Evolutionary conservation across 2,113 vertebrate species (phyloP).

Genomic region (Nothobranchius furzeri): DNA sequence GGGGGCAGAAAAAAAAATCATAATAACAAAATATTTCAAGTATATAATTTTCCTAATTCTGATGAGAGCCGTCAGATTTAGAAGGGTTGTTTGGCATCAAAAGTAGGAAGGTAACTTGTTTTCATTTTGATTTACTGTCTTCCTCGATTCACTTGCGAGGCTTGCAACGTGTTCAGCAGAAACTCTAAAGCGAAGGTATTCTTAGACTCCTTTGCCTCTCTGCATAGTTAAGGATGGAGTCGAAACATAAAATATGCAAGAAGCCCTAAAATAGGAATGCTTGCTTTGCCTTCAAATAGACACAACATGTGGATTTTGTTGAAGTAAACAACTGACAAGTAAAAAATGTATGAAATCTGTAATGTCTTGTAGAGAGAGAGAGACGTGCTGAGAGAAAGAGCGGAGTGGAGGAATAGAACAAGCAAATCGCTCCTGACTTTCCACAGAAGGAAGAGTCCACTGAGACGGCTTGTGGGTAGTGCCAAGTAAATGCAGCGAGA

Average conservation of each 20-base stretch:
- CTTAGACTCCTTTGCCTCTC: constrained; percentile 62
- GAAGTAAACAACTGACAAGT: constrained; percentile 59
- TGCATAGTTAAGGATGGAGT: constrained; percentile 52
- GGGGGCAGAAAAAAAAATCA: too few relatives aligned
- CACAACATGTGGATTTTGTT: constrained; percentile 35
- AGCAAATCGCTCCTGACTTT: constrained; percentile 36
- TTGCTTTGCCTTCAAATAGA: constrained; percentile 50
- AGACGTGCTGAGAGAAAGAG: constrained; percentile 7
- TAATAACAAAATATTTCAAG: too few relatives aligned
- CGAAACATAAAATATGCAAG: constrained; percentile 65
- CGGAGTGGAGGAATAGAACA: neutral
- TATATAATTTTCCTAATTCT: too few relatives aligned
- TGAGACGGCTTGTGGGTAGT: constrained; percentile 21
- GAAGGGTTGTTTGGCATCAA: constrained; percentile 17
- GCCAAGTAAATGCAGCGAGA: constrained; percentile 33
- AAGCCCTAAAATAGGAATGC: constrained; percentile 60
- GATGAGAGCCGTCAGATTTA: too few relatives aligned
- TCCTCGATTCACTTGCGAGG: constrained; percentile 28
- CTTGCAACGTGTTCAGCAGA: constrained; percentile 35
- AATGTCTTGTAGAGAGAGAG: constrained; percentile 16
- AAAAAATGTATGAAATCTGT: constrained; percentile 45
- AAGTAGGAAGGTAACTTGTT: constrained; percentile 16
- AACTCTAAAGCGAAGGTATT: constrained; percentile 67
- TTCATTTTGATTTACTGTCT: constrained; percentile 36
- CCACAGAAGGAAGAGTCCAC: constrained; percentile 31